Conservation (phyloP, 2,797 vertebrate species). For the Etheostoma perlongum region DNA sequence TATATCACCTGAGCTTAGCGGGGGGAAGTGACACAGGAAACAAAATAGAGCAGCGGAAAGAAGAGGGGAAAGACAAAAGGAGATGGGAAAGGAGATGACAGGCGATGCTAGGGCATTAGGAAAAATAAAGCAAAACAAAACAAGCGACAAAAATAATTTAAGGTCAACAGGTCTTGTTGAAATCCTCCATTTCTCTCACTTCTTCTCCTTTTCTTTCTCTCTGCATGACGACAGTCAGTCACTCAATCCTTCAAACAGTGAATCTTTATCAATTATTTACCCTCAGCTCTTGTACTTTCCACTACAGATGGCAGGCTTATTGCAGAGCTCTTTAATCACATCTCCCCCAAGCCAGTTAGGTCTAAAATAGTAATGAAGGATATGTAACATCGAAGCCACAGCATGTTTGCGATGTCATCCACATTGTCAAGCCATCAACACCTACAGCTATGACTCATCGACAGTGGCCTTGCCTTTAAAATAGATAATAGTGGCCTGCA, state of each 20-base stretch:
- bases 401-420: constrained; percentile 40
- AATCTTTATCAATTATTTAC: constrained; percentile 68
- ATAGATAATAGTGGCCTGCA: constrained; percentile 24
- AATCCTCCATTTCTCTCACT: neutral
- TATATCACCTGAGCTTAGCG: constrained; percentile 63
- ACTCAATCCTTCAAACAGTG: constrained; percentile 53
- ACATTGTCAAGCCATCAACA: constrained; percentile 52
- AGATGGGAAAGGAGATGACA: constrained; percentile 46
- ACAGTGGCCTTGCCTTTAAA: constrained; percentile 32
- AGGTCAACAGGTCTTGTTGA: neutral
- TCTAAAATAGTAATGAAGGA: constrained; percentile 52
- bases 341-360: constrained; percentile 44
- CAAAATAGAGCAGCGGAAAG: constrained; percentile 20
- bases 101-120: constrained; percentile 10
- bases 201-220: neutral
- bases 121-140: constrained; percentile 15
- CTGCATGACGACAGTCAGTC: constrained; percentile 25
- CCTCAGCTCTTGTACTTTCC: constrained; percentile 63
- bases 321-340: constrained; percentile 68
- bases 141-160: neutral
- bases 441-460: constrained; percentile 40
- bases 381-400: constrained; percentile 35
- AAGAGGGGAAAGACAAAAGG: constrained; percentile 15
- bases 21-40: constrained; percentile 25
- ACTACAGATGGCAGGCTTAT: constrained; percentile 64